Conservation (phyloP, 2,888 invertebrate genomes). For the Amitus sp. region DNA sequence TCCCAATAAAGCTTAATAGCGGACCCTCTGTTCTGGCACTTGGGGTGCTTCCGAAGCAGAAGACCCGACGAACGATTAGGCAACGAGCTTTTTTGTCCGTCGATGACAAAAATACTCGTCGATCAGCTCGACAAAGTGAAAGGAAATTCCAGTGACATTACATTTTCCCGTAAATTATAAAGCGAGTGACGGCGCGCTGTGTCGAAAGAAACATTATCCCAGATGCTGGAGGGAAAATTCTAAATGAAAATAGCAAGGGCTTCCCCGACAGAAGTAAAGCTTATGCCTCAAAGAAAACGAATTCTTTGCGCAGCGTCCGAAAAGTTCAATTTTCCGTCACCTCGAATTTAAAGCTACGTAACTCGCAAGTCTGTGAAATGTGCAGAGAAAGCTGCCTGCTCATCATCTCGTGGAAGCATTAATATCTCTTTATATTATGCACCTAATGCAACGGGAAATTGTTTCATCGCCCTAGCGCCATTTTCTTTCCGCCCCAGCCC, state of each 20-base stretch:
- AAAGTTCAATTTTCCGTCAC: constrained; percentile 34
- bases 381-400: constrained; percentile 20
- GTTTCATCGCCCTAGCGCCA: constrained; percentile 34
- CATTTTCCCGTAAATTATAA: too few species aligned
- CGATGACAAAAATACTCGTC: constrained; percentile 4
- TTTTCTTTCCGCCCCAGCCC: constrained; percentile 23
- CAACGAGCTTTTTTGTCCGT: background rate
- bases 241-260: background rate
- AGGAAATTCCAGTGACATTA: too few species aligned
- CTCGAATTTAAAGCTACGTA: constrained; percentile 8
- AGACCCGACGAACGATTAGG: constrained; percentile 11
- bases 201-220: too few species aligned
- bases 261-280: constrained; percentile 12
- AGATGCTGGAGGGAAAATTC: background rate
- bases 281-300: constrained; percentile 23
- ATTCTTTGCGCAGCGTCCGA: constrained; percentile 22
- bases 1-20: constrained; percentile 46
- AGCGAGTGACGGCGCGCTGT: too few species aligned
- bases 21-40: constrained; percentile 29
- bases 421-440: constrained; percentile 46
- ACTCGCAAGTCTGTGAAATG: constrained; percentile 11
- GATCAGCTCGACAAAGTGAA: too few species aligned
- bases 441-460: constrained; percentile 45
- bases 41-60: constrained; percentile 27
- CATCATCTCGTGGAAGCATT: constrained; percentile 38